phyloP scores from a whole-genome alignment of 1,140 invertebrate species.

The Zaprionus taronus region DNA sequence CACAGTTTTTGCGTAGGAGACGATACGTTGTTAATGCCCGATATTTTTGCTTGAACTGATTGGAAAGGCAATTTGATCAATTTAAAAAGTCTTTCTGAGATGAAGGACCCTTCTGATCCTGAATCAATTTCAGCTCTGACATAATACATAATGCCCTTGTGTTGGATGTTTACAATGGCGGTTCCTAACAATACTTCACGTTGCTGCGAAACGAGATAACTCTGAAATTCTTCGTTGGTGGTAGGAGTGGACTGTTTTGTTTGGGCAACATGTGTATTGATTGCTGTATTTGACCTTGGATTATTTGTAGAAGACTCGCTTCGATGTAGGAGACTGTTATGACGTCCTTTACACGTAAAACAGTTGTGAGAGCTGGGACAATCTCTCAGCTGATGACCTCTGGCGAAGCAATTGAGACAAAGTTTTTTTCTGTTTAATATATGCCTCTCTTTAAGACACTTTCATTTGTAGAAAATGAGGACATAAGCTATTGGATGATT shows the following conservation, averaged over 20 bases:
- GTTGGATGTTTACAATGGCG: constrained; percentile 1
- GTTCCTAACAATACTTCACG: not conserved
- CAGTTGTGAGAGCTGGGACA: constrained; percentile 1
- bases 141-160: not conserved
- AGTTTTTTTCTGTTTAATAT: too few species aligned
- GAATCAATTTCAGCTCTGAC: constrained; percentile 9
- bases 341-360: not conserved
- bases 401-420: too few species aligned
- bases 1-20: not conserved
- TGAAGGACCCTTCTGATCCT: constrained; percentile 11
- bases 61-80: not conserved
- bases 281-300: too few species aligned
- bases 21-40: not conserved
- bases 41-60: not conserved
- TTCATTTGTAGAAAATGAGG: too few species aligned
- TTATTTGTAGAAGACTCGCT: too few species aligned
- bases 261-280: too few species aligned
- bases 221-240: too few species aligned
- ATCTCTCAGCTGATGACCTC: too few species aligned
- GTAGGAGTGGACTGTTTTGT: too few species aligned
- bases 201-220: too few species aligned
- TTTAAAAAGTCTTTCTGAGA: not conserved
- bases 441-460: too few species aligned
- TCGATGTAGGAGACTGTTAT: not conserved
- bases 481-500: too few species aligned